These are phyloP conservation scores for Brachycybe producta DNA, from an alignment of 2,888 invertebrate genomes.

Conservation along the genomic window DNA sequence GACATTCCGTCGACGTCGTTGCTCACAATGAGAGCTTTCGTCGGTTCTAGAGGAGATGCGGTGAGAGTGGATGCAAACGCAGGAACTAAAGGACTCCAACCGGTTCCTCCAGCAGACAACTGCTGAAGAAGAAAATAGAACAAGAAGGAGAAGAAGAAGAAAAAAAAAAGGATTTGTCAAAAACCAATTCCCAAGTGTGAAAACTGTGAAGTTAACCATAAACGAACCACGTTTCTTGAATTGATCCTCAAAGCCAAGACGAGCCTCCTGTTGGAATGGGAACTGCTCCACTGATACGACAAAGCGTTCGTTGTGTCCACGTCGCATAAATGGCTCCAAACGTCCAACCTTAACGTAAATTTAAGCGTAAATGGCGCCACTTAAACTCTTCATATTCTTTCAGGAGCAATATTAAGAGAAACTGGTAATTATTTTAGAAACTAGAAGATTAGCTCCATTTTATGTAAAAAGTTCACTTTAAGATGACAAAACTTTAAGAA, in stretches of 20 bases:
- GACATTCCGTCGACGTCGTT: constrained; percentile 4
- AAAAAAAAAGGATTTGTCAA: neutral
- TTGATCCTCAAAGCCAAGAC: constrained; percentile 15
- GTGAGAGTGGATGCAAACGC: constrained; percentile 18
- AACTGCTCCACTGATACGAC: constrained; percentile 18
- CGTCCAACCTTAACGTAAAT: too few relatives aligned
- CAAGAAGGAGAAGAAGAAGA: neutral
- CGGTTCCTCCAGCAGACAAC: constrained; percentile 19
- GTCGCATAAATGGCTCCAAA: constrained; percentile 16
- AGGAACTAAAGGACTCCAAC: constrained; percentile 19
- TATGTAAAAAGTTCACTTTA: too few relatives aligned
- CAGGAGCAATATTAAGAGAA: too few relatives aligned
- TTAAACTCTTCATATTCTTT: too few relatives aligned
- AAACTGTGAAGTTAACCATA: neutral
- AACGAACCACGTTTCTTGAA: constrained; percentile 17
- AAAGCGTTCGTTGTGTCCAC: constrained; percentile 18
- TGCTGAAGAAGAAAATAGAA: neutral
- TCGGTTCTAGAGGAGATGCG: constrained; percentile 19
- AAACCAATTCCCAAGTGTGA: neutral
- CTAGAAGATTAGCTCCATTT: too few relatives aligned
- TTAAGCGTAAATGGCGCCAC: too few relatives aligned
- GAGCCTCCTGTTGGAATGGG: constrained; percentile 12
- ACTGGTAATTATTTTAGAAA: too few relatives aligned
- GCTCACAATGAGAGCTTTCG: constrained; percentile 11
- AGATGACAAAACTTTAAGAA: too few relatives aligned